phyloP scores from a whole-genome alignment of 2,113 vertebrate genomes.

The Callocephalon fimbriatum region DNA sequence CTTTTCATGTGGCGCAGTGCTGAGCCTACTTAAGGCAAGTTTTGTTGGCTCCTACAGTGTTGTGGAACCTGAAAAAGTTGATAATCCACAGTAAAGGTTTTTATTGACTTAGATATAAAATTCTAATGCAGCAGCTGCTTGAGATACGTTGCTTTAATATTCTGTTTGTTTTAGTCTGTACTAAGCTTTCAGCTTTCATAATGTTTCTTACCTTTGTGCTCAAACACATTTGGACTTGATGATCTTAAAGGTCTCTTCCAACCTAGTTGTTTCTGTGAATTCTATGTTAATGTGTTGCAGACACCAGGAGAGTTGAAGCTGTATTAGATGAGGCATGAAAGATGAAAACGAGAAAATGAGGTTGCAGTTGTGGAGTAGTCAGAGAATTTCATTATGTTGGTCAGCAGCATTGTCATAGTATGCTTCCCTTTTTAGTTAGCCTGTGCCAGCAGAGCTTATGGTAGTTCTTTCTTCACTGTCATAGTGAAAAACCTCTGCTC shows the following conservation, averaged over 20 bases:
- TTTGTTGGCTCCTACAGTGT: not conserved
- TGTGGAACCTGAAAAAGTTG: not conserved
- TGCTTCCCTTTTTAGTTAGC: not conserved
- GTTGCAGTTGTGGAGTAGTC: not conserved
- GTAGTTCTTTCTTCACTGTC: not conserved
- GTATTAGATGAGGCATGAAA: not conserved
- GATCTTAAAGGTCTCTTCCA: not conserved
- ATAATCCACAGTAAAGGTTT: not conserved
- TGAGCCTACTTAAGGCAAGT: not conserved
- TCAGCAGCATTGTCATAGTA: not conserved
- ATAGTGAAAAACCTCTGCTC: not conserved
- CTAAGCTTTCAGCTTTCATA: not conserved
- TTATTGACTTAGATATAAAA: not conserved
- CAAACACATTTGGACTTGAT: not conserved
- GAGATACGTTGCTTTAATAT: not conserved
- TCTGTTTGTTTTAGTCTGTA: constrained; percentile 2
- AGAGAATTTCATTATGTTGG: not conserved
- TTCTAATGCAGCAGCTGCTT: not conserved
- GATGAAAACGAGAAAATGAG: not conserved
- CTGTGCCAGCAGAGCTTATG: not conserved
- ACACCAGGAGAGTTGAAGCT: not conserved
- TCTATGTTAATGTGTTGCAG: not conserved
- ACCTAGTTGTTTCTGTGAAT: not conserved
- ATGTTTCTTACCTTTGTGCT: not conserved
- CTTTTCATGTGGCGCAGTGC: not conserved